phyloP scores from a whole-genome alignment of 2,888 invertebrate genomes.

The Nomada lathburiana region DNA sequence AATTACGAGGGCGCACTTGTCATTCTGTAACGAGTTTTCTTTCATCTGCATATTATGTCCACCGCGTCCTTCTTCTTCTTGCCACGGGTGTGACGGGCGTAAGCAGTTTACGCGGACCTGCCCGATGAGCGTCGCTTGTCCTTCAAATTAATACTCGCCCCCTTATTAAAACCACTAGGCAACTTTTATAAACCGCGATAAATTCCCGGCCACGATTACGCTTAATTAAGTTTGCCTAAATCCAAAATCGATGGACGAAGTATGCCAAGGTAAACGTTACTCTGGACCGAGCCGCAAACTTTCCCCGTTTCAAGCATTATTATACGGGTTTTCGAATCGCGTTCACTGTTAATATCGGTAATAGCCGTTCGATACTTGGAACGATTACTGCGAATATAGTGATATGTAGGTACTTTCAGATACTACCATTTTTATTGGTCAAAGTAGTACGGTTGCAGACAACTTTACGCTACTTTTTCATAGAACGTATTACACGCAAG shows the following conservation, averaged over 20 bases:
- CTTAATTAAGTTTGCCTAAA: constrained; percentile 50
- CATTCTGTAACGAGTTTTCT: constrained; percentile 75
- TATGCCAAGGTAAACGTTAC: not conserved
- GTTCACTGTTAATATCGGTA: too few relatives aligned
- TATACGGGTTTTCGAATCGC: not conserved
- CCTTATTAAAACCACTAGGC: constrained; percentile 49
- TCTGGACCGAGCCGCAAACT: not conserved
- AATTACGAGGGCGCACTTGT: constrained; percentile 73
- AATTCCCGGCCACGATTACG: constrained; percentile 29
- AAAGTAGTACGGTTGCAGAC: too few relatives aligned
- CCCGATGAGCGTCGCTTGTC: constrained; percentile 59
- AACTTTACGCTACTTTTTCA: too few relatives aligned
- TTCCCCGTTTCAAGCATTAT: not conserved
- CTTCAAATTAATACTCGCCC: constrained; percentile 64
- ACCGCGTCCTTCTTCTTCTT: constrained; percentile 49
- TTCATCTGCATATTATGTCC: constrained; percentile 70
- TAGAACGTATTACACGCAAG: too few relatives aligned
- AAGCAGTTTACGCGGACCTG: constrained; percentile 64
- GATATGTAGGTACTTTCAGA: too few relatives aligned
- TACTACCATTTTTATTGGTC: too few relatives aligned
- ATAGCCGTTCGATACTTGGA: too few relatives aligned
- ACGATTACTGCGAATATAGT: too few relatives aligned
- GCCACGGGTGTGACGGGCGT: constrained; percentile 50
- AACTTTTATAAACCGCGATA: constrained; percentile 45
- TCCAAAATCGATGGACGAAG: constrained; percentile 38